These are phyloP conservation scores for Clepsis dumicolana DNA, from an alignment of 2,888 invertebrate species.

Conservation along the genomic window DNA sequence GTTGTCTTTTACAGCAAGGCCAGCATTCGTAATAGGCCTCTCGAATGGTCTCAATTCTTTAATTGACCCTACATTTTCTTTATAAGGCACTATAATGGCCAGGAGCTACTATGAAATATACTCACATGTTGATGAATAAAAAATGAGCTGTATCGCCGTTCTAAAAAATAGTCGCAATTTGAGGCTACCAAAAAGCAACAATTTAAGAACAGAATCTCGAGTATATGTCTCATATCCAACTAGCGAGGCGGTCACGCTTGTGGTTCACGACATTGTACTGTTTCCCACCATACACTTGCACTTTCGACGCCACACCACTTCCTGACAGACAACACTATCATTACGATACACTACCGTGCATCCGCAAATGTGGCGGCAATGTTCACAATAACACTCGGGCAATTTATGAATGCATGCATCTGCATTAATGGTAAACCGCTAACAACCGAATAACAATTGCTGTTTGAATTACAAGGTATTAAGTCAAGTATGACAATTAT, in stretches of 20 bases:
- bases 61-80: background rate
- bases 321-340: constrained; percentile 38
- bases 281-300: constrained; percentile 40
- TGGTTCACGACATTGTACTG: constrained; percentile 19
- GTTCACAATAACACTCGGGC: constrained; percentile 18
- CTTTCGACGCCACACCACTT: constrained; percentile 36
- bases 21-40: constrained; percentile 14
- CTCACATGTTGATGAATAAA: background rate
- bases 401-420: constrained; percentile 20
- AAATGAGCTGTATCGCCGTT: background rate
- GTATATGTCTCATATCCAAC: constrained; percentile 32
- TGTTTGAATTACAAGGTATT: constrained; percentile 28
- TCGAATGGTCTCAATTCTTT: constrained; percentile 10
- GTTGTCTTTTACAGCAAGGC: constrained; percentile 26
- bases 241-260: constrained; percentile 40
- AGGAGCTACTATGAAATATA: background rate
- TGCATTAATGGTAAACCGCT: constrained; percentile 26
- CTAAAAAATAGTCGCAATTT: background rate
- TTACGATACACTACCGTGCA: constrained; percentile 33
- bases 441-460: constrained; percentile 23
- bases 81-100: constrained; percentile 1
- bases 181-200: background rate
- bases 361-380: constrained; percentile 23
- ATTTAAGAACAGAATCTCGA: constrained; percentile 8
- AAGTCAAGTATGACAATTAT: constrained; percentile 33